These are phyloP conservation scores for Ypsolopha sequella DNA, from an alignment of 2,888 invertebrate genomes.

Conservation along the genomic window DNA sequence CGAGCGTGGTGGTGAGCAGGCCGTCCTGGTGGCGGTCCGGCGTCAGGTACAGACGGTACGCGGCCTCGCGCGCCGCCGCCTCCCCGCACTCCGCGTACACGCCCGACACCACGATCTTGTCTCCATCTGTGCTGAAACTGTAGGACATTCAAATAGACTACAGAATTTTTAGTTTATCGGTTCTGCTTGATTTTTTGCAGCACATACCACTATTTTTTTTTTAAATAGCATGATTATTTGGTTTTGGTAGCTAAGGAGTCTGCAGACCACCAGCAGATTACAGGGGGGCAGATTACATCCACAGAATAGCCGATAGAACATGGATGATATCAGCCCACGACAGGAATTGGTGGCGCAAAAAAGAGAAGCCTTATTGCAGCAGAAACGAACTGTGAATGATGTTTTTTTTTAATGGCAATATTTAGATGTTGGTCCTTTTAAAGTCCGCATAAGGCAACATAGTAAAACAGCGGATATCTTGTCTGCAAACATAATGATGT, in stretches of 20 bases:
- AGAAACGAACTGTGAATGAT: too few relatives aligned
- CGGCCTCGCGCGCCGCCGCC: conserved; percentile 85
- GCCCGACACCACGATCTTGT: conserved; percentile 81
- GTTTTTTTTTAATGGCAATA: too few relatives aligned
- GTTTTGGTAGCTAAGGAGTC: too few relatives aligned
- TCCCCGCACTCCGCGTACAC: conserved; percentile 87
- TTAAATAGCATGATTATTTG: background rate
- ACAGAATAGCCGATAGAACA: too few relatives aligned
- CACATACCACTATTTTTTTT: background rate
- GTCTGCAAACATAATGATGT: background rate
- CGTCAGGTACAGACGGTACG: conserved; percentile 87
- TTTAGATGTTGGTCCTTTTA: too few relatives aligned
- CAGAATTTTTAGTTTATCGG: background rate
- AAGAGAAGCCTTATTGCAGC: too few relatives aligned
- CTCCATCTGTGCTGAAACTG: conserved; percentile 75
- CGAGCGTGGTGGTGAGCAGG: conserved; percentile 79
- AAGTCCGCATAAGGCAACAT: background rate
- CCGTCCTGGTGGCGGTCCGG: conserved; percentile 83
- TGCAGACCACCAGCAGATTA: background rate
- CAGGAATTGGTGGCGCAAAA: too few relatives aligned
- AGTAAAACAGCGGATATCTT: background rate
- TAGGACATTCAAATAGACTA: background rate
- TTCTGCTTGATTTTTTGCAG: background rate
- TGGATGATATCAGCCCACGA: too few relatives aligned
- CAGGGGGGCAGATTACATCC: too few relatives aligned